Base-by-base conservation (phyloP, 2,113 vertebrate genomes). In the Aplodontia rufa region DNA sequence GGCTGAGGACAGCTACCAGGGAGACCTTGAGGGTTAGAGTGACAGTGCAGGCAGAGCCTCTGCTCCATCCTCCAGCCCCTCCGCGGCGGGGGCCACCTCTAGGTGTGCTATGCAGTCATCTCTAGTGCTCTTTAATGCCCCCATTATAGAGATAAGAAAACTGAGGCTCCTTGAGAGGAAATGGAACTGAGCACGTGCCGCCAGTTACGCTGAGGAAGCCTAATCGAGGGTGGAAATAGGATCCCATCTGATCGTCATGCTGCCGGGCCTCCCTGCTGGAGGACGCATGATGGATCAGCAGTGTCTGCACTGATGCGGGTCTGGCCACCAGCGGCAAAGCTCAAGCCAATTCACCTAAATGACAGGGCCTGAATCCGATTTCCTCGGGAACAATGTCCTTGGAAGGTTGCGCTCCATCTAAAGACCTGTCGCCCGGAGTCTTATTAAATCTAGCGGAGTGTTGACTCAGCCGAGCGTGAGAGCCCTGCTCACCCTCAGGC, bases 241-340 rank as follows among this genome's bases (percentile, higher is more conserved):
- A 13, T 68, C 84, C 64, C 53, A 22, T 8, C 66, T 14, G 51
- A 84, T 80, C 9, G 84, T 49, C 84, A 37, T 17, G 69, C 84
- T 75, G 74, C 81, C 40, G 42, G 22, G 24, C 37, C 14, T 1
- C 22, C 42, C 53, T 22, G 47, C 68, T 89, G 49, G 53, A 58
- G 69, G 75, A 12, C 6, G 9, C 69, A 5, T 17, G 85, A 87
- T 94, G 1, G 9, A 87, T 78, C 62, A 49, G 74, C 49, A 45
- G 87, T 62, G 89, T 74, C 91, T 88, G 19, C 78, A 35, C 0
- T 1, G 93, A 22, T 4, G 6, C 9, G 58, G 74, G 47, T 83
- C 3, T 3, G 26, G 35, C 5, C 2, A 3, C 47, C 0, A 19
- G 32, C 24, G 5, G 32, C 30, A 2, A 7, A 19, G 47, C 80